Evolutionary conservation across 2,888 invertebrate genomes (phyloP).

Genomic region (Tetramorium bicarinatum): DNA sequence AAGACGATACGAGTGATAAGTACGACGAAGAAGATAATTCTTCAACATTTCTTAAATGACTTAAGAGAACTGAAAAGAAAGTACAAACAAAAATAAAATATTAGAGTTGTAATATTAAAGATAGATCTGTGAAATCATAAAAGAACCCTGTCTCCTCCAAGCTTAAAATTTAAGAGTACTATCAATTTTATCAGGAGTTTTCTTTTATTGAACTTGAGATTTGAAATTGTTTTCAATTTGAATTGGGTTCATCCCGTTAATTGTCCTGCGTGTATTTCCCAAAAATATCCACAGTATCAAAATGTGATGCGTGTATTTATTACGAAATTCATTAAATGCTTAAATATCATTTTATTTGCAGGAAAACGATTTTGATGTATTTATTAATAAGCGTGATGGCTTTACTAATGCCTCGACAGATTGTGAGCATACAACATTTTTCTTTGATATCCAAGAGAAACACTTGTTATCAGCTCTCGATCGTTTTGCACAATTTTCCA

Average conservation of each 20-base stretch:
- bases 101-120: background rate
- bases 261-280: background rate
- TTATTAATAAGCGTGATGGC: constrained; percentile 92
- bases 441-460: constrained; percentile 95
- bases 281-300: constrained; percentile 93
- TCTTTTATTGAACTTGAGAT: background rate
- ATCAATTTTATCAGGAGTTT: background rate
- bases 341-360: constrained; percentile 54
- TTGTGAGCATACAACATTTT: constrained; percentile 94
- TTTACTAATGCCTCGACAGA: constrained; percentile 96
- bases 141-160: background rate
- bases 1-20: constrained; percentile 57
- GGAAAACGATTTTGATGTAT: constrained; percentile 85
- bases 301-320: background rate
- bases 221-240: background rate
- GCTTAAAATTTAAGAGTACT: background rate
- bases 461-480: constrained; percentile 93
- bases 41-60: constrained; percentile 72
- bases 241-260: background rate
- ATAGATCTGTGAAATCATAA: background rate
- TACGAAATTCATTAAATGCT: background rate
- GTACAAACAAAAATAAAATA: constrained; percentile 19
- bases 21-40: background rate
- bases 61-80: constrained; percentile 77
- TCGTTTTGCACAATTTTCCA: constrained; percentile 96